These are phyloP conservation scores for Operophtera brumata DNA, from an alignment of 2,888 invertebrate species.

Conservation along the genomic window DNA sequence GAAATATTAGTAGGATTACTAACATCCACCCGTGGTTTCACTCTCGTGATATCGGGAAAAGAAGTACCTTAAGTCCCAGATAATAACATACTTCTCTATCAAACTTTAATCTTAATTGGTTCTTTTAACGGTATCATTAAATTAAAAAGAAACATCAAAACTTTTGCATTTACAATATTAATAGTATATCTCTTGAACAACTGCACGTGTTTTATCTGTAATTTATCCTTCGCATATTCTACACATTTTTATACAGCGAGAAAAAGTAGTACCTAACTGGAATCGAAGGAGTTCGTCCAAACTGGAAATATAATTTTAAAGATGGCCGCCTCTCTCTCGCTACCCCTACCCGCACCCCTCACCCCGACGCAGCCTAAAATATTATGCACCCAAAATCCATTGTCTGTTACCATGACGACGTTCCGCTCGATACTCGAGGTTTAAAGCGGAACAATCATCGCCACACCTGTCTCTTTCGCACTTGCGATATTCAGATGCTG, in stretches of 20 bases:
- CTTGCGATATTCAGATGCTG: conserved; percentile 64
- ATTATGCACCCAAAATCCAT: conserved; percentile 82
- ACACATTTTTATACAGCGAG: conserved; percentile 47
- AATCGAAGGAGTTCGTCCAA: conserved; percentile 70
- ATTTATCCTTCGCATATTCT: conserved; percentile 47
- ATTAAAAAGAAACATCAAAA: no score
- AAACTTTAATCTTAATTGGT: no score
- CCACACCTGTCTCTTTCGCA: conserved; percentile 73
- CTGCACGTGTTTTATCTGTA: conserved; percentile 23
- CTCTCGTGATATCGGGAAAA: no score
- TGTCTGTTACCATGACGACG: conserved; percentile 80
- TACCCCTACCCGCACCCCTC: conserved; percentile 57
- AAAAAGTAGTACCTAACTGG: conserved; percentile 58
- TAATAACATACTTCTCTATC: no score
- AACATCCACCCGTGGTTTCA: no score
- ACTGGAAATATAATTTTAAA: conserved; percentile 80
- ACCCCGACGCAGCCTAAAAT: conserved; percentile 77
- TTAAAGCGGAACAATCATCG: conserved; percentile 63
- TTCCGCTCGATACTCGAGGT: conserved; percentile 71
- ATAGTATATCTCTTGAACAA: no score
- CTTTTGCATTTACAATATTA: no score
- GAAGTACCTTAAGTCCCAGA: no score
- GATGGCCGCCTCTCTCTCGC: conserved; percentile 72
- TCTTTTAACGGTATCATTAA: no score
- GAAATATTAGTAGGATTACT: no score